Base-by-base conservation (phyloP, 2,888 invertebrate genomes). In the Spatulosminthurus flaviceps region DNA sequence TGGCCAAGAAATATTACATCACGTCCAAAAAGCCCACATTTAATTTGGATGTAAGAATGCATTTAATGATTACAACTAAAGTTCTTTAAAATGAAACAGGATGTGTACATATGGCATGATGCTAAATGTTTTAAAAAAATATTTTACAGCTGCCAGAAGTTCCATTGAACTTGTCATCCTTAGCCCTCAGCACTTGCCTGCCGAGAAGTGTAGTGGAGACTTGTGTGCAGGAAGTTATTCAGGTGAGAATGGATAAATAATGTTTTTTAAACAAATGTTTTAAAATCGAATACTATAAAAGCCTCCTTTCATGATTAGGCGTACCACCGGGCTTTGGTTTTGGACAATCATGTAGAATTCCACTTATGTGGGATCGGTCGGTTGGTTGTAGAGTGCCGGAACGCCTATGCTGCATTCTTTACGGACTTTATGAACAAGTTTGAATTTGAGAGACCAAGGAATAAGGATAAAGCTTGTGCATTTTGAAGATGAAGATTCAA, bases 191-290 rank as follows among this genome's bases (percentile, higher is more conserved):
- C 41, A 78, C 81, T 22, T 61, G 80, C 13, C 61, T 84, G 67
- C 80, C 80, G 5, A 69, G 83, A n/a, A 79, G 78, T 51, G 71
- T 74, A 24, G 84, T 84, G 1, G 83, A 84, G 60, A 75, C 72
- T 61, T 84, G 83, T 67, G 76, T 83, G 24, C 80, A 83, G 21
- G 84, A 84, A 82, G 82, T 84, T 28, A 73, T 83, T 78, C 81
- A 81, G 77, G 84, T 83, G n/a, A 51, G 16, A 2, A 2, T 11
- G 51, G 16, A 9, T n/a, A 19, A 51, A 22, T 64, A 60, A 16
- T 21, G 4, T 60, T 60, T 60, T 60, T 60, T 60, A 21, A 21
- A 21, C n/a, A n/a, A n/a, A n/a, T n/a, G n/a, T n/a, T n/a, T n/a
- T n/a, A n/a, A n/a, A n/a, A n/a, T n/a, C n/a, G n/a, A n/a, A n/a